Conservation (phyloP, 2,113 vertebrate species). For the Shinisaurus crocodilurus region DNA sequence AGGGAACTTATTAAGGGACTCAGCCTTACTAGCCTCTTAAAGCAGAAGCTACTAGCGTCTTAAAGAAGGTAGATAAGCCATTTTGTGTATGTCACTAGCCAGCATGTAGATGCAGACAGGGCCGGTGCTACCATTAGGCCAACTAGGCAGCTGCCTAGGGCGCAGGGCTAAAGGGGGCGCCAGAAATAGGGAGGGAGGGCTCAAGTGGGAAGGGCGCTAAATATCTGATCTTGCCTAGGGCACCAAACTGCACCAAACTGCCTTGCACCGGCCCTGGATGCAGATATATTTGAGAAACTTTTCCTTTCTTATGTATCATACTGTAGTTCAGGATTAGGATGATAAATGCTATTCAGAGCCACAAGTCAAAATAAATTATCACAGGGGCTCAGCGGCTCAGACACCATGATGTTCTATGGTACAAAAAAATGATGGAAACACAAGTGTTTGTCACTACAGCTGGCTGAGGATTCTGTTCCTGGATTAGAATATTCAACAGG, state of each 20-base stretch:
- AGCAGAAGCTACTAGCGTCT: not conserved
- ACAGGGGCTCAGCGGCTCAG: not conserved
- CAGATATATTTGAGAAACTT: not conserved
- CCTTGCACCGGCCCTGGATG: too few relatives aligned
- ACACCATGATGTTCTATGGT: not conserved
- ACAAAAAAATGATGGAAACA: not conserved
- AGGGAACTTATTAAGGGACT: not conserved
- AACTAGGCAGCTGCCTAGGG: too few relatives aligned
- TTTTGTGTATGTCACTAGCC: not conserved
- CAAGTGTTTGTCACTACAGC: not conserved
- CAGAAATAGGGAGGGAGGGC: too few relatives aligned
- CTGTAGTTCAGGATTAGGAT: not conserved
- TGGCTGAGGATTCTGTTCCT: not conserved
- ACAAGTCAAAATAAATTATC: not conserved
- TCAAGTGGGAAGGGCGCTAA: too few relatives aligned
- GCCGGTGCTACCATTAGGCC: too few relatives aligned
- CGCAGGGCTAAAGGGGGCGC: too few relatives aligned
- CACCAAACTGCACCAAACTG: too few relatives aligned
- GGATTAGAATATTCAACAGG: not conserved
- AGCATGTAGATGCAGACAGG: not conserved
- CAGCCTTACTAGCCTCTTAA: too few relatives aligned
- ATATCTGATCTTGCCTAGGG: too few relatives aligned
- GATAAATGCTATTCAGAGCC: not conserved
- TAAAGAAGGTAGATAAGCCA: not conserved
- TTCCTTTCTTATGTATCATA: not conserved